A percentile compares a stretch with the other conserved stretches of the same genome.
Conservation (phyloP, 2,113 vertebrate genomes). For the Hiodon alosoides region DNA sequence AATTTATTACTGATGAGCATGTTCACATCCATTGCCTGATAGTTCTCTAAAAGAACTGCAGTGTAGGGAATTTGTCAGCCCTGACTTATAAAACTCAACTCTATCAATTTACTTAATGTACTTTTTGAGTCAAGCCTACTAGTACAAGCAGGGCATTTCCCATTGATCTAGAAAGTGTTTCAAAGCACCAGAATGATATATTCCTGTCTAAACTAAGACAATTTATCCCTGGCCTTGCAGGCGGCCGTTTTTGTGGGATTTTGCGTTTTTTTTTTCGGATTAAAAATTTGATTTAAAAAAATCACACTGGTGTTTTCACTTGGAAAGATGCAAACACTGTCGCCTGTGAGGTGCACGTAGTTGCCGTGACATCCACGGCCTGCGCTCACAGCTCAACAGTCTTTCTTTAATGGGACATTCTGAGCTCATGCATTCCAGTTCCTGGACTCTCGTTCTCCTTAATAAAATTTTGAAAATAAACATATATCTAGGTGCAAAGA, state of each 20-base stretch:
- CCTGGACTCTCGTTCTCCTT: constrained; percentile 30
- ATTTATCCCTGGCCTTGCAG: too few relatives aligned
- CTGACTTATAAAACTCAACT: constrained; percentile 32
- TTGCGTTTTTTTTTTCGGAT: too few relatives aligned
- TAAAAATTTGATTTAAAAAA: too few relatives aligned
- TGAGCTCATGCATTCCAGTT: constrained; percentile 28
- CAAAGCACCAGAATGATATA: neutral
- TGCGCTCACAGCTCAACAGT: constrained; percentile 27
- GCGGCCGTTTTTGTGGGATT: too few relatives aligned
- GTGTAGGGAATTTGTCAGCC: constrained; percentile 43
- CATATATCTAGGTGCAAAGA: constrained; percentile 43
- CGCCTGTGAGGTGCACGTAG: neutral
- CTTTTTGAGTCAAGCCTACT: neutral
- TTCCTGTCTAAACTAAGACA: neutral
- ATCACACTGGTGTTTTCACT: neutral
- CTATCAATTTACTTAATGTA: neutral
- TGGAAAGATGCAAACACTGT: constrained; percentile 21
- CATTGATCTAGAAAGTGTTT: neutral
- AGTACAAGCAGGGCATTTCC: neutral
- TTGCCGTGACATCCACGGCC: constrained; percentile 28
- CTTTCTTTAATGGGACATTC: constrained; percentile 23
- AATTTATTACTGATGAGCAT: constrained; percentile 58
- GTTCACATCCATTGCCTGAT: constrained; percentile 32
- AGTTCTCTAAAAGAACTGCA: constrained; percentile 23
- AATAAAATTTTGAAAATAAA: constrained; percentile 40